phyloP scores from a whole-genome alignment of 2,113 vertebrate genomes.

The Semnopithecus entellus region DNA sequence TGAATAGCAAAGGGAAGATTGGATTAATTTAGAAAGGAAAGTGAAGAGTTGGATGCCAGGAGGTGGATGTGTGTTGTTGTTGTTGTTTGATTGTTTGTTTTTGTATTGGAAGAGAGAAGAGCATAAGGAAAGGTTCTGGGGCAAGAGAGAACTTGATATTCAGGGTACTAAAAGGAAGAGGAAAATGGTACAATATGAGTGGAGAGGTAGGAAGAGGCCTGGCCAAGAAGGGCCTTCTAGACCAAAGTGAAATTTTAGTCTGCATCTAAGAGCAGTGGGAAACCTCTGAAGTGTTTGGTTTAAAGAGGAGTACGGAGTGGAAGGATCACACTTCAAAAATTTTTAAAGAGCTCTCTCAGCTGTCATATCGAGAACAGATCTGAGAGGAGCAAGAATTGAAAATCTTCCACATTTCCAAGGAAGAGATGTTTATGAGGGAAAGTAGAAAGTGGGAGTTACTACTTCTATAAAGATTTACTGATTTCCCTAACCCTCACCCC shows the following conservation, averaged over 20 bases:
- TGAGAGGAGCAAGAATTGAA: background rate
- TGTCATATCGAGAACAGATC: background rate
- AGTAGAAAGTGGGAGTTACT: background rate
- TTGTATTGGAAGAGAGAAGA: background rate
- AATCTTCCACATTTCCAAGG: background rate
- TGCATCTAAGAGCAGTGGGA: background rate
- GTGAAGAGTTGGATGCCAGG: background rate
- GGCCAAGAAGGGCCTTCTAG: background rate
- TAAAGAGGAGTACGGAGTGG: background rate
- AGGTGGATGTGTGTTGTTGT: background rate
- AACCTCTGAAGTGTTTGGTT: background rate
- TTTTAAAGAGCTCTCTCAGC: background rate
- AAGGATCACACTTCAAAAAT: background rate
- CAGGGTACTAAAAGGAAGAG: background rate
- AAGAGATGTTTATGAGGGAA: background rate
- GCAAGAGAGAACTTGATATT: background rate
- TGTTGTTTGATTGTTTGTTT: too few relatives aligned
- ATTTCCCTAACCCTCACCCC: background rate
- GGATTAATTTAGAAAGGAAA: background rate
- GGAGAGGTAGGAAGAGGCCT: background rate
- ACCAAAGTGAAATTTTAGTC: background rate
- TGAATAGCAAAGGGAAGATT: background rate
- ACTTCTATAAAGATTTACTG: too few relatives aligned
- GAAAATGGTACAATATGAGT: rapidly evolving
- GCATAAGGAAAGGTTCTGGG: background rate